Conservation (phyloP, 2,113 vertebrate genomes). For the Ifrita kowaldi region DNA sequence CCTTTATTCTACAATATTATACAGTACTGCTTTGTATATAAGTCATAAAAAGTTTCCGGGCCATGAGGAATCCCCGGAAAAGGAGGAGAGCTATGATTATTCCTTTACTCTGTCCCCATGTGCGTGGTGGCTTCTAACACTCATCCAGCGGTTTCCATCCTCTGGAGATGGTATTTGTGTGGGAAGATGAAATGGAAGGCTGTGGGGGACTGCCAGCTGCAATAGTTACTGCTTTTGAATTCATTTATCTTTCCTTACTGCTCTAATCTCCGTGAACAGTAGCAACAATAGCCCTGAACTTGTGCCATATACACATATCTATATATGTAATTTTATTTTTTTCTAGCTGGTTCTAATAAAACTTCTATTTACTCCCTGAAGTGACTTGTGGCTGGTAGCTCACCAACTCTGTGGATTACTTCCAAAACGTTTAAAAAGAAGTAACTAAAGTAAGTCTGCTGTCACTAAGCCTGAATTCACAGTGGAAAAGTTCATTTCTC, state of each 20-base stretch:
- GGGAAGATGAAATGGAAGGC: background rate
- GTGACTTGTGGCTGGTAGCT: background rate
- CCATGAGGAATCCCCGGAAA: rapidly evolving
- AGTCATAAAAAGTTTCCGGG: background rate
- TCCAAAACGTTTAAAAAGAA: background rate
- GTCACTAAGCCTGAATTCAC: background rate
- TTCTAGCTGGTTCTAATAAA: background rate
- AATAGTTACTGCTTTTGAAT: background rate
- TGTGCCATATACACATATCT: background rate
- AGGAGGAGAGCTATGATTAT: background rate
- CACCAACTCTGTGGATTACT: background rate
- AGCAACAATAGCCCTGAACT: background rate
- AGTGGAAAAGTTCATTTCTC: background rate
- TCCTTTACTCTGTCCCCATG: rapidly evolving
- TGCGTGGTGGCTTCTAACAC: rapidly evolving
- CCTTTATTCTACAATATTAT: rapidly evolving
- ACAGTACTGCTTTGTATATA: background rate
- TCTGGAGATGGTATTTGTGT: rapidly evolving
- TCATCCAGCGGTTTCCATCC: rapidly evolving
- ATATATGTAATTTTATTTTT: background rate
- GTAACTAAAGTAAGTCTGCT: background rate
- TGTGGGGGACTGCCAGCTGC: background rate
- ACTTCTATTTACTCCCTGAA: background rate
- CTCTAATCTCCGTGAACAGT: background rate
- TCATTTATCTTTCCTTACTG: rapidly evolving